A percentile compares a stretch with the other conserved stretches of the same genome.
Conservation (phyloP, 2,113 vertebrate species). For the Pseudonaja textilis region DNA sequence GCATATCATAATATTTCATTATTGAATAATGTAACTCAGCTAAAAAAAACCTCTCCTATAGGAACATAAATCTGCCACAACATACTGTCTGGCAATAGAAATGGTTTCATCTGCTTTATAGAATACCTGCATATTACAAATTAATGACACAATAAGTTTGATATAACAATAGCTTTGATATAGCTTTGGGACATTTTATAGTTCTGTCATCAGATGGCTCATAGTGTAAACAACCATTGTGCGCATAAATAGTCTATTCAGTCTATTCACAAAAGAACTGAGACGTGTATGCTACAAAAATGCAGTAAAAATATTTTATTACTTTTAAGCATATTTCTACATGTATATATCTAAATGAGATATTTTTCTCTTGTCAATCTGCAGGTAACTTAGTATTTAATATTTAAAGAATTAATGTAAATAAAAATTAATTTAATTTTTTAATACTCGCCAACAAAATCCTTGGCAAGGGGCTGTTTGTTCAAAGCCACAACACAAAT, state of each 20-base stretch:
- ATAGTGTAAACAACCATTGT: background rate
- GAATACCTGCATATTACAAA: background rate
- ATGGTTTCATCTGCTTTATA: background rate
- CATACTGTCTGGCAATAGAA: background rate
- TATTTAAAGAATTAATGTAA: background rate
- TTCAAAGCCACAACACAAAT: background rate
- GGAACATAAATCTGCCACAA: background rate
- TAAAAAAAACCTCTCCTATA: background rate
- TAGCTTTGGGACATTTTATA: background rate
- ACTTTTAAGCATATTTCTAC: background rate
- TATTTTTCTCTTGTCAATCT: background rate
- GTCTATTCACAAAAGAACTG: background rate
- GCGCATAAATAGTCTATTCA: background rate
- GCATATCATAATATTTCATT: background rate
- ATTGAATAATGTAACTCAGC: background rate
- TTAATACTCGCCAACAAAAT: background rate
- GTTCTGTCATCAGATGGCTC: conserved; percentile 46
- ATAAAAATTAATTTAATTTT: background rate
- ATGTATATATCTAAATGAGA: background rate
- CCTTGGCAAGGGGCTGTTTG: background rate
- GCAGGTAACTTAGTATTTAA: background rate
- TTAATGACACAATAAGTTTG: background rate
- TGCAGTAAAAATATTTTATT: background rate
- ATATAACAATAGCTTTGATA: background rate
- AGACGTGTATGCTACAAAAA: background rate